Base-by-base conservation (phyloP, 2,797 vertebrate genomes). In the Phaenicophaeus curvirostris region DNA sequence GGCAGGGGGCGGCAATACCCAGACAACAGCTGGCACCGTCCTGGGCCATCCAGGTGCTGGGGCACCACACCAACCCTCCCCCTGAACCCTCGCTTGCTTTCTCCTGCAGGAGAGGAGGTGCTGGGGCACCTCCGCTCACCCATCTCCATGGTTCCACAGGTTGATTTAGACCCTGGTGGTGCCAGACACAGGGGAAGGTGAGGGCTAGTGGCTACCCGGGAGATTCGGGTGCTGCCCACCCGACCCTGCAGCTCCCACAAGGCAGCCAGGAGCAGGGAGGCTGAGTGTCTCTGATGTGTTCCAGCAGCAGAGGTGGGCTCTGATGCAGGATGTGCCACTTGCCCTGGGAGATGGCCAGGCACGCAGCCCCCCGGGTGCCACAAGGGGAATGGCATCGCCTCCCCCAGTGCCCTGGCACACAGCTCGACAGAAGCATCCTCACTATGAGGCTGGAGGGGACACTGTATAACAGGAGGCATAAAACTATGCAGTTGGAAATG, bases 331-430 rank as follows among this genome's bases (percentile, higher is more conserved):
- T 42, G 53, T 42, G 87, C 28, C 61, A 2, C 69, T 8, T 44
- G 57, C 68, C 73, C 53, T 4, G 25, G 21, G 27, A 72, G 10
- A 5, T 2, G 18, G 41, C 55, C 59, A 28, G 18, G 35, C n/a
- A 14, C 0, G 20, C 15, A 14, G 65, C 54, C 33, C 9, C 6
- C 35, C 1, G 1, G 9, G 19, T 48, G 53, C 31, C 33, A 28
- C 11, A 10, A 11, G 44, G n/a, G 16, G 11, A 35, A 42, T 33
- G 51, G 30, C 0, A 1, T 62, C 33, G n/a, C 48, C 37, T 27
- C 8, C 7, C n/a, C 11, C 35, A 11, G 39, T 31, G 19, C 48
- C 46, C 31, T 1, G 0, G 24, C 4, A 1, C 39, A 3, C 44
- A n/a, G 69, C 39, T 50, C 6, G 0, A 35, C 35, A 42, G 63